A percentile compares a stretch with the other conserved stretches of the same genome.
Conservation (phyloP, 2,797 vertebrate genomes). For the Clarias platycephalus region DNA sequence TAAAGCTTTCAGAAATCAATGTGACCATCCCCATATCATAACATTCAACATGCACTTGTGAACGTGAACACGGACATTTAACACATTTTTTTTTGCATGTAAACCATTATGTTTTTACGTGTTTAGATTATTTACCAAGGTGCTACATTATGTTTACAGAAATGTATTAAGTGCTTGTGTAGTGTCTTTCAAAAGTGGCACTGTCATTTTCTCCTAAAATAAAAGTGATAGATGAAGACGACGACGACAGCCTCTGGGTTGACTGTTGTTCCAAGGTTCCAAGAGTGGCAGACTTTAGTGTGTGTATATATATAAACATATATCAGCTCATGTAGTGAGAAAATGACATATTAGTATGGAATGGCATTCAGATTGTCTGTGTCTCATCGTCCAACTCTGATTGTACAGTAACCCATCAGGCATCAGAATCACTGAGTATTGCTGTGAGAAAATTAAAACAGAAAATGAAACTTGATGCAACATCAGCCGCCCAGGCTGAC, state of each 20-base stretch:
- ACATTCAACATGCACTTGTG: background rate
- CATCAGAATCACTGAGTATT: background rate
- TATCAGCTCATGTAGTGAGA: background rate
- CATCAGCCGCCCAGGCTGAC: background rate
- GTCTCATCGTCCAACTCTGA: background rate
- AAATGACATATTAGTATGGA: background rate
- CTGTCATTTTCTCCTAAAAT: slow-evolving; percentile 12
- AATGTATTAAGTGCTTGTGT: slow-evolving; percentile 23
- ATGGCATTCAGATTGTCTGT: background rate
- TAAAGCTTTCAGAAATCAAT: slow-evolving; percentile 8
- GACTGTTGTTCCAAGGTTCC: background rate
- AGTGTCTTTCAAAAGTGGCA: slow-evolving; percentile 20
- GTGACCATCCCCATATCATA: background rate
- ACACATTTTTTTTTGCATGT: background rate
- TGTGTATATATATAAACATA: too few species aligned
- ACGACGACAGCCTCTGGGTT: background rate
- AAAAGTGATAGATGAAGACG: background rate
- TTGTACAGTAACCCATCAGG: background rate
- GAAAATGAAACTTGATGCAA: background rate
- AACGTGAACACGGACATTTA: background rate
- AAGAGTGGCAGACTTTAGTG: background rate
- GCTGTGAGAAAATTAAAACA: background rate
- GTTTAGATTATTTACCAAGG: slow-evolving; percentile 17
- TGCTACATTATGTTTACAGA: slow-evolving; percentile 30
- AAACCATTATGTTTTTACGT: background rate